These are phyloP conservation scores for Ctenosaura bakeri DNA, from an alignment of 2,797 vertebrate genomes.

Conservation along the genomic window DNA sequence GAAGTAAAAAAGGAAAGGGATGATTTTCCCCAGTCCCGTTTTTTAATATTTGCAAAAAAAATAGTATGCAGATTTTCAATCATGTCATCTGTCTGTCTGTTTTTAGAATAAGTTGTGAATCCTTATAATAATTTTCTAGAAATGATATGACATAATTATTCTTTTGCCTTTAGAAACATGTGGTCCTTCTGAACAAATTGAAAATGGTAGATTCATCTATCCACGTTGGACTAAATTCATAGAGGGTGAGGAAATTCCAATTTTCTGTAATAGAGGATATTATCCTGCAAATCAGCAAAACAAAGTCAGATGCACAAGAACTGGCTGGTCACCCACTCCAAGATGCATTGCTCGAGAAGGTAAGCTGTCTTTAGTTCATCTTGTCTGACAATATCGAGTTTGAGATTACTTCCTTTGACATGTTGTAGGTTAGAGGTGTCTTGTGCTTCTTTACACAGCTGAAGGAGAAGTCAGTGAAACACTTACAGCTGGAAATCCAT, in stretches of 20 bases:
- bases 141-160: neutral
- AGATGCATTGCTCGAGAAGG: constrained; percentile 35
- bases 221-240: rapidly evolving
- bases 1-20: too few species aligned
- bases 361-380: neutral
- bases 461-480: neutral
- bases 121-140: neutral
- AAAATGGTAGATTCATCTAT: neutral
- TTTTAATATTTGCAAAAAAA: neutral
- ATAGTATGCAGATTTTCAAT: too few species aligned
- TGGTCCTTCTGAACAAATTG: rapidly evolving
- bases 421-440: too few species aligned
- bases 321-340: constrained; percentile 73
- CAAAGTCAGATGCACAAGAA: constrained; percentile 59
- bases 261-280: constrained; percentile 54
- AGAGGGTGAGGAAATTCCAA: neutral
- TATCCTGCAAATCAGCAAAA: neutral
- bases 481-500: neutral
- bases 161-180: constrained; percentile 10
- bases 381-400: neutral
- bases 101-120: neutral
- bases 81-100: too few species aligned
- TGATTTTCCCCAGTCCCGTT: too few species aligned
- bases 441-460: neutral
- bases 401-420: neutral